Conservation (phyloP, 2,113 vertebrate genomes). For the Tursiops truncatus region DNA sequence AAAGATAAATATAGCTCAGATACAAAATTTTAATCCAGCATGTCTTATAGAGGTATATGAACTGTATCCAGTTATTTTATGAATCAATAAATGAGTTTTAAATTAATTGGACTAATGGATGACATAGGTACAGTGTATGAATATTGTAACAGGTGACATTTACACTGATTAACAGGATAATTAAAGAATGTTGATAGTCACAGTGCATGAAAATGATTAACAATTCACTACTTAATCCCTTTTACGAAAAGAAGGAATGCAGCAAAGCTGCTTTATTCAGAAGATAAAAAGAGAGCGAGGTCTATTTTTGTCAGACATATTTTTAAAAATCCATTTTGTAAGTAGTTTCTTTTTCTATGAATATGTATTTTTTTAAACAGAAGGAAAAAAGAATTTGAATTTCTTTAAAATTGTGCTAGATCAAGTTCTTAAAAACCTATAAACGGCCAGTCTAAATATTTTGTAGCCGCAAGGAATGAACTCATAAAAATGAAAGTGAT, state of each 20-base stretch:
- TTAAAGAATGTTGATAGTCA: slow-evolving; percentile 47
- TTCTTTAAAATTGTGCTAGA: neutral
- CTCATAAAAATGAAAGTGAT: neutral
- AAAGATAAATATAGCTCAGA: neutral
- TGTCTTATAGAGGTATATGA: slow-evolving; percentile 8
- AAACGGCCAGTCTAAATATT: neutral
- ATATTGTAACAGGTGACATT: slow-evolving; percentile 35
- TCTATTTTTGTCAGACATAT: neutral
- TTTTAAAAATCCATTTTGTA: neutral
- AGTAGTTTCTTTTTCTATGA: neutral
- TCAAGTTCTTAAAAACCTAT: neutral
- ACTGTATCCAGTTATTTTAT: neutral
- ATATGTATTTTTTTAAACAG: slow-evolving; percentile 16
- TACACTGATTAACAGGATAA: slow-evolving; percentile 47
- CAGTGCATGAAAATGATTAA: slow-evolving; percentile 16
- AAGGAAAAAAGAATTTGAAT: neutral
- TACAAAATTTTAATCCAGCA: neutral
- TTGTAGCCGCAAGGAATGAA: neutral
- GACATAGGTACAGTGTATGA: neutral
- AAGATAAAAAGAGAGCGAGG: neutral
- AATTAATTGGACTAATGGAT: slow-evolving; percentile 41
- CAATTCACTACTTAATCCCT: neutral
- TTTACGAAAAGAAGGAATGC: neutral
- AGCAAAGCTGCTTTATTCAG: neutral
- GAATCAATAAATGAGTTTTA: slow-evolving; percentile 51